These are phyloP conservation scores for Amyelois transitella DNA, from an alignment of 1,140 invertebrate species.

Conservation along the genomic window DNA sequence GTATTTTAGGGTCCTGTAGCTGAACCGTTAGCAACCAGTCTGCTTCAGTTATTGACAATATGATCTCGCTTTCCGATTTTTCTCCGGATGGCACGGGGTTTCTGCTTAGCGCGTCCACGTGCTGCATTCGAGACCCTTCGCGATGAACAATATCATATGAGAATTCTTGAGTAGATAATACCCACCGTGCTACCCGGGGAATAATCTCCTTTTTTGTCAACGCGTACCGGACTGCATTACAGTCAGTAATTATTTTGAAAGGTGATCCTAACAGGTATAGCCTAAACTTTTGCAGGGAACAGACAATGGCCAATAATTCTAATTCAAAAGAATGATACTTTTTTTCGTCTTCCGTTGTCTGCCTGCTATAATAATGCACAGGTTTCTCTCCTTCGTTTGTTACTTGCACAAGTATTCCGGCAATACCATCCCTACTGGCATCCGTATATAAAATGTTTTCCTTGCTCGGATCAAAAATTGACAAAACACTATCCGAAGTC, in stretches of 20 bases:
- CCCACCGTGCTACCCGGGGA: slow-evolving; percentile 25
- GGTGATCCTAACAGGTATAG: slow-evolving; percentile 18
- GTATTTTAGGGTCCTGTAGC: slow-evolving; percentile 1
- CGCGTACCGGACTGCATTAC: too few species aligned
- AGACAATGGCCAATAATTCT: slow-evolving; percentile 32
- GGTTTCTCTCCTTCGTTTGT: slow-evolving; percentile 13
- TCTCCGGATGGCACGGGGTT: too few species aligned
- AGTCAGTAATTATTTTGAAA: slow-evolving; percentile 28
- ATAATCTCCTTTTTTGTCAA: slow-evolving; percentile 26
- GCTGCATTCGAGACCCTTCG: slow-evolving; percentile 28
- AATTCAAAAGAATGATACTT: too few species aligned
- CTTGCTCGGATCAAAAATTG: slow-evolving; percentile 15
- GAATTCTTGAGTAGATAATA: slow-evolving; percentile 25
- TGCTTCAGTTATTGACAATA: slow-evolving; percentile 1
- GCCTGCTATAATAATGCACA: slow-evolving; percentile 19
- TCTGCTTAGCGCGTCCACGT: slow-evolving; percentile 50
- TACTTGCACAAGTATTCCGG: slow-evolving; percentile 13
- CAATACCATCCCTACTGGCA: slow-evolving; percentile 13
- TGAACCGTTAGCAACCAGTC: slow-evolving; percentile 9
- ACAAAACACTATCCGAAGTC: not conserved
- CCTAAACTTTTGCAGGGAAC: slow-evolving; percentile 25
- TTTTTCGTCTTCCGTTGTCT: slow-evolving; percentile 17
- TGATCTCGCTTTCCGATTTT: too few species aligned
- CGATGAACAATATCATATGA: slow-evolving; percentile 22
- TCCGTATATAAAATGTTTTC: too few species aligned